Percentiles rank a stretch among this genome's conserved stretches.
These are phyloP conservation scores for Nyctereutes procyonoides DNA, from an alignment of 2,113 vertebrate genomes.

Conservation along the genomic window DNA sequence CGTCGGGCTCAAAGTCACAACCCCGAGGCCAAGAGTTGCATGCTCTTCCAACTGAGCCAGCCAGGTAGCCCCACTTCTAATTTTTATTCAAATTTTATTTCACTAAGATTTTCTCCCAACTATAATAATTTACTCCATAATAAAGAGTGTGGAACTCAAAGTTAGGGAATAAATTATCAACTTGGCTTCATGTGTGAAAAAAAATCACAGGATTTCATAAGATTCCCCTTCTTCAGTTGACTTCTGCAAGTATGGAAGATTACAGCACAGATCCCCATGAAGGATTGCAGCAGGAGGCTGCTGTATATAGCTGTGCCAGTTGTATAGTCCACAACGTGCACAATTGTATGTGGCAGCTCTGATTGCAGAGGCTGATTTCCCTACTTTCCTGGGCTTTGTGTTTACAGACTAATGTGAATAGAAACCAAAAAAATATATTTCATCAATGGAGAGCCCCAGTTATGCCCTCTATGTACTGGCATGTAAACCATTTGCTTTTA, in stretches of 20 bases:
- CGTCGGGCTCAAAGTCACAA: not conserved
- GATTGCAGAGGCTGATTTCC: not conserved
- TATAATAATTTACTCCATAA: not conserved
- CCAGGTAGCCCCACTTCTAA: not conserved
- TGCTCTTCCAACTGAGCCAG: not conserved
- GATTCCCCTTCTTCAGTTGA: not conserved
- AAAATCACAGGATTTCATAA: not conserved
- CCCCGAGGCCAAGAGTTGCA: not conserved
- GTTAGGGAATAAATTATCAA: not conserved
- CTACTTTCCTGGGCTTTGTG: not conserved
- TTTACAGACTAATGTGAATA: slow-evolving; percentile 9
- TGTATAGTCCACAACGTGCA: not conserved
- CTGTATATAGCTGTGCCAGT: not conserved
- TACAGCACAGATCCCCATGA: not conserved
- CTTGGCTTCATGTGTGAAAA: not conserved
- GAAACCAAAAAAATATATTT: not conserved
- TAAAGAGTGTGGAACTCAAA: slow-evolving; percentile 4
- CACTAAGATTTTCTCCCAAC: not conserved
- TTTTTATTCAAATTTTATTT: slow-evolving; percentile 60
- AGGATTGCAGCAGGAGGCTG: not conserved
- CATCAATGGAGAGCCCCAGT: not conserved
- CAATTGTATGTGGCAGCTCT: not conserved
- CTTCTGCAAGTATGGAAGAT: not conserved
- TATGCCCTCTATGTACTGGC: not conserved
- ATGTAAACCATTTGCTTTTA: slow-evolving; percentile 26